Evolutionary conservation across 30 jellyfish, hydroid and myxozoan genomes (phyloP).

Genomic region (Chironex yamaguchii): DNA sequence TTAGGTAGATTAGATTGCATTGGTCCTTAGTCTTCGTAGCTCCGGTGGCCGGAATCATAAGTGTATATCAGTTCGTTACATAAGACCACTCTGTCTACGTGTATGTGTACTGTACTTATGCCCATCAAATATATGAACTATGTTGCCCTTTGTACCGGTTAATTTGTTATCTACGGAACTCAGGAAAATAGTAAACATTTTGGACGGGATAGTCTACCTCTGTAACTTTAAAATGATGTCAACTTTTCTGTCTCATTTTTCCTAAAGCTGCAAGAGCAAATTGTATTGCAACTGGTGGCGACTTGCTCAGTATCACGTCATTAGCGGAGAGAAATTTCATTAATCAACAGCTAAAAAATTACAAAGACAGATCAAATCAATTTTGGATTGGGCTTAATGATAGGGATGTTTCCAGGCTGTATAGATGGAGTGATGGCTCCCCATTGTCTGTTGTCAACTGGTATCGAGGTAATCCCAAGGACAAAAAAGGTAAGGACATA

Average conservation of each 20-base stretch:
- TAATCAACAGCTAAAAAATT: neutral
- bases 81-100: no score
- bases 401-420: constrained; percentile 61
- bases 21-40: constrained; percentile 64
- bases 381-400: constrained; percentile 92
- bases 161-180: no score
- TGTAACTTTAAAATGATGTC: no score
- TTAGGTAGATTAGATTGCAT: constrained; percentile 56
- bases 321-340: constrained; percentile 44
- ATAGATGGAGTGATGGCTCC: constrained; percentile 86
- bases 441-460: constrained; percentile 74
- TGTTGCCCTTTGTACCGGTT: no score
- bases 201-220: no score
- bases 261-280: constrained; percentile 95
- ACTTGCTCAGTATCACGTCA: constrained; percentile 78
- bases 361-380: constrained; percentile 20
- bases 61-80: no score
- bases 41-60: constrained; percentile 54
- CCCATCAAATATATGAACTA: no score
- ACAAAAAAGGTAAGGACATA: no score
- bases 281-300: constrained; percentile 80
- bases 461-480: no score
- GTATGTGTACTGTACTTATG: no score
- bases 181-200: no score
- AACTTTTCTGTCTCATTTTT: neutral